Evolutionary conservation across 2,888 invertebrate species (phyloP), one percentile per base, ranked within the genome.

Genomic region (Iselma pallidipennis): DNA sequence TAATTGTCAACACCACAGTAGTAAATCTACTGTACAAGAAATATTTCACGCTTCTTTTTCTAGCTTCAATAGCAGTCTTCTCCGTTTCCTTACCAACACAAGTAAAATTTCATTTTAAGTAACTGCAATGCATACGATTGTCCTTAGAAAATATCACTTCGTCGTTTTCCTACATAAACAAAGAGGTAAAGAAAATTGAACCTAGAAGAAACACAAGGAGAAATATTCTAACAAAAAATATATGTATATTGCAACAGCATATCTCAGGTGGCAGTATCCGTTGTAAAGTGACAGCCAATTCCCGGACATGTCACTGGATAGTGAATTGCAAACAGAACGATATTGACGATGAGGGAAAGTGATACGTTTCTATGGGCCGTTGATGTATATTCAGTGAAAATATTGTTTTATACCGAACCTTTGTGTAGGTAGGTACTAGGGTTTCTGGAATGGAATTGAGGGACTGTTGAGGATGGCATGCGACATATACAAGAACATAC

Each of bases 1-100:
- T 72, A 72, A 73, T 72, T 72, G 66, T 70, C 52, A 61, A 61
- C 57, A 67, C 69, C 70, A 70, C 70, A 65, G 65, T 64, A 65
- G 63, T 66, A 64, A 64, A 65, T 72, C 66, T 67, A 61, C 65
- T 66, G 63, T 50, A 59, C 53, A 68, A 66, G 55, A 64, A 25
- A 48, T 48, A 45, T 55, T 19, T 60, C 54, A 19, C 29, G 55
- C 29, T 52, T 55, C 26, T 51, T 49, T 49, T 49, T 50, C 45
- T 4, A 16, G n/a, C 31, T 4, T 5, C 37, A 37, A 23, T 23
- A 12, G 1, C 23, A 0, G 23, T n/a, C 23, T 23, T 19, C 45
- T 12, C 21, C 21, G 5, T 23, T 45, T 45, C 37, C 37, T 37
- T 37, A 6, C 16, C 6, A 16, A 16, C 16, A 37, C 37, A 16